Evolutionary conservation across 2,888 invertebrate species (phyloP), one percentile per base, ranked within the genome.

Genomic region (Drosophila mulleri): DNA sequence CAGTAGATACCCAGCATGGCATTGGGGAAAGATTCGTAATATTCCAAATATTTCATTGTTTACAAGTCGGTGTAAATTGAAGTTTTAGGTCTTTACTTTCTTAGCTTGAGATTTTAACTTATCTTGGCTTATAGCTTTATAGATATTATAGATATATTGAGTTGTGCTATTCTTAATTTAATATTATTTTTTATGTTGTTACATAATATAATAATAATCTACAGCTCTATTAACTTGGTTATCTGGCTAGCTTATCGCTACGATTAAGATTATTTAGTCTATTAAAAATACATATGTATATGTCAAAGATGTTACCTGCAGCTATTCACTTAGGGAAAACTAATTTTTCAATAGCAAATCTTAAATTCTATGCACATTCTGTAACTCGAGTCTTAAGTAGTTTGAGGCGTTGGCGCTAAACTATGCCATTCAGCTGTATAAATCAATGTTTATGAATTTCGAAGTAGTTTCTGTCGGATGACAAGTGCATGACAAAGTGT

Each of bases 401-500:
- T 35, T 37, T 14, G 26, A 47, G 45, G 35, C 60, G 14, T 16
- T 20, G 58, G 16, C 14, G 32, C 16, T 44, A 11, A 26, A 16
- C 12, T 29, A 18, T 56, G 39, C 14, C 18, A 20, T 32, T 45
- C 14, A 23, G 37, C 45, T 29, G n/a, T 52, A 26, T 39, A 35
- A 59, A 57, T 70, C 61, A 53, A 37, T 35, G 35, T 41, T 48
- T 18, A 53, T 54, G 48, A 16, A 54, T 23, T 48, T 44, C 5
- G 41, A 53, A 62, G 56, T 63, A 52, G 59, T 60, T 67, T 16
- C 48, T 56, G 60, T 20, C 47, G 44, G 39, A 12, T 63, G 58
- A 42, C 63, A 35, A 50, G 48, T 61, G 54, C 42, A 70, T 58
- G 76, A 58, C 75, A 77, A 77, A 74, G 75, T 70, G 62, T 37